Base-by-base conservation (phyloP, 2,888 invertebrate species). In the Biston betularia region DNA sequence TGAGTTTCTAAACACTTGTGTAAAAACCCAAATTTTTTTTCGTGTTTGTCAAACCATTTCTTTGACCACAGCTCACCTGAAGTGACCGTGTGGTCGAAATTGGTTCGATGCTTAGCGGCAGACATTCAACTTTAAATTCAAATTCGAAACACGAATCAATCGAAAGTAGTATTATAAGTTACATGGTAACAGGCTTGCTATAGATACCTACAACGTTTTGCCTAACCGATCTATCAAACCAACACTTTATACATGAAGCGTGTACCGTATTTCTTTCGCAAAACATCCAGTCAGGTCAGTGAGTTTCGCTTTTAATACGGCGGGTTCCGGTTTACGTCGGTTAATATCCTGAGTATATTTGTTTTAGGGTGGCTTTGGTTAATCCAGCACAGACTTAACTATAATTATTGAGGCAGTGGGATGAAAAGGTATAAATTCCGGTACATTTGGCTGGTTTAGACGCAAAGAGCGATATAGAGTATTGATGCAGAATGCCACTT, bases 291-390 rank as follows among this genome's bases (percentile, higher is more conserved):
- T n/a, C n/a, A n/a, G 12, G 33, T 33, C 44, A 42, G 40, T 58
- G 50, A 64, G 53, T 40, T 53, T 64, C 24, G 48, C 15, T 38
- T 34, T 24, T 52, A 63, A 56, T 63, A 42, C 14, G 33, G 40
- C n/a, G 49, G 14, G 48, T 50, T 52, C 56, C 63, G 52, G 63
- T 58, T 57, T 64, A 64, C 46, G 34, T 6, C 11, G 40, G 58
- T 53, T 64, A 64, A 64, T 64, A 64, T 53, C 58, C 64, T 58
- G 45, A 46, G 48, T 46, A 64, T 40, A 54, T 58, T 64, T 53
- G 48, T 54, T 58, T 64, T 42, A 53, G 38, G 53, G 15, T n/a
- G 53, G 63, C 33, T 63, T 42, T 49, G 40, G 49, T 42, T 49
- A 55, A 55, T 63, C 62, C 54, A 33, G 24, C 42, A n/a, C 12